Evolutionary conservation across 2,888 invertebrate genomes (phyloP).

Genomic region (Cataglyphis albicans): DNA sequence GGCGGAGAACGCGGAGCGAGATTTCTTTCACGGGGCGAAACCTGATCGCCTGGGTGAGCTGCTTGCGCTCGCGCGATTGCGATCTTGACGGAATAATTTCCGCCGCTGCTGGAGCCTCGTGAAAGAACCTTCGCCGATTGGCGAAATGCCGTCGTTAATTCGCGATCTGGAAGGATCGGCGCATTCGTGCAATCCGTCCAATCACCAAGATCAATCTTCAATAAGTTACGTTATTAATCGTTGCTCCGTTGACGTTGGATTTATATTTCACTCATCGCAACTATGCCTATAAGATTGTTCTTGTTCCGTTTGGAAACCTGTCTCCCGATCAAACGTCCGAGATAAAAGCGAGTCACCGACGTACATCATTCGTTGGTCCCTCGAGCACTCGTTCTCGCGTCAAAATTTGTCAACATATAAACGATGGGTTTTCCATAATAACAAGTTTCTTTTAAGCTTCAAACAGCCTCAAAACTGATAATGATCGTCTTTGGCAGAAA

Average conservation of each 20-base stretch:
- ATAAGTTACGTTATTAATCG: conserved; percentile 29
- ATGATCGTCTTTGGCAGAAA: neutral
- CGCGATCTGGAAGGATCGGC: neutral
- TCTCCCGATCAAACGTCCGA: conserved; percentile 22
- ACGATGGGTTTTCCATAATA: neutral
- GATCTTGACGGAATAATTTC: conserved; percentile 56
- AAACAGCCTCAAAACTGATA: neutral
- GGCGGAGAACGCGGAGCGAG: conserved; percentile 31
- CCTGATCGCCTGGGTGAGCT: conserved; percentile 47
- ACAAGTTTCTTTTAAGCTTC: neutral
- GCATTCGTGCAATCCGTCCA: neutral
- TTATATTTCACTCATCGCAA: neutral
- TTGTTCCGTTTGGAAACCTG: conserved; percentile 14
- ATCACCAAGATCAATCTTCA: neutral
- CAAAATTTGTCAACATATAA: neutral
- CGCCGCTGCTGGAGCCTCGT: conserved; percentile 23
- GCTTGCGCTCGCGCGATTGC: conserved; percentile 39
- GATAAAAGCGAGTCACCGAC: conserved; percentile 10
- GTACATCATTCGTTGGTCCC: conserved; percentile 23
- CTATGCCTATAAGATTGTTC: neutral
- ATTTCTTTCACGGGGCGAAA: conserved; percentile 50
- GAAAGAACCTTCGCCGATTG: conserved; percentile 10
- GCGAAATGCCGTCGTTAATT: neutral
- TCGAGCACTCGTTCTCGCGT: neutral
- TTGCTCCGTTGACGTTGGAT: neutral